Evolutionary conservation across 2,888 invertebrate genomes (phyloP).

Genomic region (Cephus runcator): DNA sequence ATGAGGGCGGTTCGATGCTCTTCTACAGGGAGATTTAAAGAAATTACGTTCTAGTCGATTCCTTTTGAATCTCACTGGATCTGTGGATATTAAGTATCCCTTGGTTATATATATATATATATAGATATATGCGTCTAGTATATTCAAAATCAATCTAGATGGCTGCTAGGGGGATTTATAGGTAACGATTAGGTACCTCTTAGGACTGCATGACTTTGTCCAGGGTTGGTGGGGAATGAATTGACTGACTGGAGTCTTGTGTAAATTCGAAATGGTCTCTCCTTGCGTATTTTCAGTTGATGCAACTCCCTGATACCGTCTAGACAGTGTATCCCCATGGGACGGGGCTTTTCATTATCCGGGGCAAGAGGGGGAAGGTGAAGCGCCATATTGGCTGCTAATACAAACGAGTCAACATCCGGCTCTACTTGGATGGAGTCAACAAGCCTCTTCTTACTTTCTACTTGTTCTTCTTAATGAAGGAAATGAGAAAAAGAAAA

Average conservation of each 20-base stretch:
- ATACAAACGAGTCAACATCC: constrained; percentile 24
- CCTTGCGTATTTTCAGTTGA: neutral
- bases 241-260: neutral
- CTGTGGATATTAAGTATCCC: neutral
- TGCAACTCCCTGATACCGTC: neutral
- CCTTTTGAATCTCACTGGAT: neutral
- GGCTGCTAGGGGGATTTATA: neutral
- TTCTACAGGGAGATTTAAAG: neutral
- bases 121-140: too few relatives aligned
- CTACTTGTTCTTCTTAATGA: constrained; percentile 5
- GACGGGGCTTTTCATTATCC: constrained; percentile 8
- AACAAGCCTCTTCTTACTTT: neutral
- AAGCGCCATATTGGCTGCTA: constrained; percentile 14
- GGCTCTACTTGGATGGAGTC: constrained; percentile 15
- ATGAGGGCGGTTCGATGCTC: neutral
- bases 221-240: neutral
- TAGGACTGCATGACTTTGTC: neutral
- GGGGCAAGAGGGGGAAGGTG: constrained; percentile 10
- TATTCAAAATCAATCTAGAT: neutral
- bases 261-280: neutral
- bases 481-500: neutral
- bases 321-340: neutral
- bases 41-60: neutral
- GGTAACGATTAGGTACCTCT: neutral
- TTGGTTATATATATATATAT: neutral